Conservation (phyloP, 1,140 invertebrate species). For the Drosophila mauritiana region DNA sequence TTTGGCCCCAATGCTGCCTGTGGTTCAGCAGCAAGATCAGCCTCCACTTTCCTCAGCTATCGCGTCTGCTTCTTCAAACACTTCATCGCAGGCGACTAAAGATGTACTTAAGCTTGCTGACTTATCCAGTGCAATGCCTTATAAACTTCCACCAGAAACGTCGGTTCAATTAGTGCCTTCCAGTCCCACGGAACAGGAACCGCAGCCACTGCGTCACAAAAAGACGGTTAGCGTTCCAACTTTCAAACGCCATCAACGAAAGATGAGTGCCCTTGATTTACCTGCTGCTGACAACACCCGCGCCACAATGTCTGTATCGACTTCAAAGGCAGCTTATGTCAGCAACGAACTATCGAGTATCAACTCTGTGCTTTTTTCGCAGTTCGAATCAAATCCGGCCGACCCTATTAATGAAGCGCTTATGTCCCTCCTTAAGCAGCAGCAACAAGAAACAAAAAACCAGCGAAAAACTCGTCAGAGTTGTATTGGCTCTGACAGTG, state of each 20-base stretch:
- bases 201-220: background rate
- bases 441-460: conserved; percentile 51
- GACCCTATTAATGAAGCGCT: conserved; percentile 68
- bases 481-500: conserved; percentile 41
- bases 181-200: conserved; percentile 66
- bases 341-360: conserved; percentile 62
- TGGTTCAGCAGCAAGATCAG: conserved; percentile 55
- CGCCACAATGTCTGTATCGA: conserved; percentile 5
- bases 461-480: conserved; percentile 28
- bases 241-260: conserved; percentile 49
- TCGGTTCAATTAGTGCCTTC: conserved; percentile 80
- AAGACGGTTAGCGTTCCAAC: conserved; percentile 19
- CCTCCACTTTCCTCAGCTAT: background rate
- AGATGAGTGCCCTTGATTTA: conserved; percentile 32
- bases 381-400: conserved; percentile 60
- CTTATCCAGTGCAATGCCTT: conserved; percentile 67
- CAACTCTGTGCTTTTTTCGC: conserved; percentile 56
- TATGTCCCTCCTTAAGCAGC: conserved; percentile 61
- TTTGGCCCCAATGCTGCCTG: conserved; percentile 64
- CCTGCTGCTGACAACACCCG: background rate
- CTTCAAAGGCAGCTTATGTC: conserved; percentile 54
- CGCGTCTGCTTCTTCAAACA: conserved; percentile 13
- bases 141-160: conserved; percentile 80
- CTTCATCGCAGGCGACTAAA: conserved; percentile 18
- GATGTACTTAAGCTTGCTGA: conserved; percentile 48